A percentile compares a stretch with the other conserved stretches of the same genome.
Evolutionary conservation across 2,888 invertebrate species (phyloP).

Genomic region (Cetonia aurata): DNA sequence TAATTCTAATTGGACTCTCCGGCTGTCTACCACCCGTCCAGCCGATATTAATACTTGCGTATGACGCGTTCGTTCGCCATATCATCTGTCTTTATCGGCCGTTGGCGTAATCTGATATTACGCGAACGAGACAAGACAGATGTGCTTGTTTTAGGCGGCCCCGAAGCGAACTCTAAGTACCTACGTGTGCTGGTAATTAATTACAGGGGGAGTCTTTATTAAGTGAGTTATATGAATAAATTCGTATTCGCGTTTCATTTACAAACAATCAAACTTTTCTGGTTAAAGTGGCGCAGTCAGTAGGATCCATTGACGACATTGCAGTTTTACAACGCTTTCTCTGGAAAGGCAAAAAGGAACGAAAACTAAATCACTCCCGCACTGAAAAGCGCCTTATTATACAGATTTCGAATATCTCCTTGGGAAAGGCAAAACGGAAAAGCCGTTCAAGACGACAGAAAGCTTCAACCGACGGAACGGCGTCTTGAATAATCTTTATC

Average conservation of each 20-base stretch:
- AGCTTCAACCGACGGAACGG: constrained; percentile 21
- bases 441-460: constrained; percentile 32
- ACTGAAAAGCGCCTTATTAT: constrained; percentile 22
- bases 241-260: background rate
- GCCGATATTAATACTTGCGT: background rate
- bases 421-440: constrained; percentile 30
- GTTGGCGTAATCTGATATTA: constrained; percentile 56
- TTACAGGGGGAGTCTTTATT: constrained; percentile 18
- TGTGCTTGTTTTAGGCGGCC: constrained; percentile 36
- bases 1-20: constrained; percentile 61
- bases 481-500: constrained; percentile 60
- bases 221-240: background rate
- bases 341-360: constrained; percentile 14
- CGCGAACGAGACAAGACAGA: constrained; percentile 36
- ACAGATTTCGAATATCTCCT: constrained; percentile 1
- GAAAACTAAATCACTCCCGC: constrained; percentile 4
- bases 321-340: constrained; percentile 28
- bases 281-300: too few species aligned
- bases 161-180: constrained; percentile 24
- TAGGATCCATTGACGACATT: background rate
- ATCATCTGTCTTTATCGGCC: constrained; percentile 50
- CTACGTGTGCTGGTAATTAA: constrained; percentile 26
- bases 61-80: constrained; percentile 34
- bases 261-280: background rate
- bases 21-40: constrained; percentile 25